These are phyloP conservation scores for Drosophila nannoptera DNA, from an alignment of 1,140 invertebrate species.

Conservation along the genomic window DNA sequence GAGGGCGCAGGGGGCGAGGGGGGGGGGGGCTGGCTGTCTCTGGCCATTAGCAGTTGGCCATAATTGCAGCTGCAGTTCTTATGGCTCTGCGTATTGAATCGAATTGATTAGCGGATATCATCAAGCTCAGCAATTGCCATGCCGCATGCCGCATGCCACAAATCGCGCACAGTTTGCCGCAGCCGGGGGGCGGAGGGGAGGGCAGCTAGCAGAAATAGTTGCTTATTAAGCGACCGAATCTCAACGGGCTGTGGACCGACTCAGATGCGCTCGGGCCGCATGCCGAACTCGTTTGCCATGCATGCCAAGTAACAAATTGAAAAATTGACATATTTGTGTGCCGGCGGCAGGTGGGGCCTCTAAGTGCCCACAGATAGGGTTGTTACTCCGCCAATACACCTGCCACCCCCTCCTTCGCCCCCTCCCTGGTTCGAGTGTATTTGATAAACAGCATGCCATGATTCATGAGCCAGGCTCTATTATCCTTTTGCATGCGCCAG, in stretches of 20 bases:
- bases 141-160: too few relatives aligned
- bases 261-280: not conserved
- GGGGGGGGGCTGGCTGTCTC: not conserved
- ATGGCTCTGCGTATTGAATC: conserved; percentile 30
- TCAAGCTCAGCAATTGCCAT: too few relatives aligned
- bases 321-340: conserved; percentile 63
- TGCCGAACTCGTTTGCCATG: conserved; percentile 41
- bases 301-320: conserved; percentile 57
- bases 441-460: conserved; percentile 67
- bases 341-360: not conserved
- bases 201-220: not conserved
- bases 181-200: too few relatives aligned
- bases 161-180: too few relatives aligned
- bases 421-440: conserved; percentile 25
- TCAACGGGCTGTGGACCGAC: too few relatives aligned
- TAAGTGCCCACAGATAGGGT: conserved; percentile 60
- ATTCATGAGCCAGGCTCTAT: conserved; percentile 67
- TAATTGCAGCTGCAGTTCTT: conserved; percentile 40
- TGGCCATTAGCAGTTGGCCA: not conserved
- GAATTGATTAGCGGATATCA: conserved; percentile 27
- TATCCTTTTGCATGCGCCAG: conserved; percentile 57
- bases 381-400: not conserved
- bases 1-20: conserved; percentile 6
- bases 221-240: not conserved
- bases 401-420: not conserved